A percentile compares a stretch with the other conserved stretches of the same genome.
Evolutionary conservation across 2,113 vertebrate species (phyloP).

Genomic region (Pedetes capensis): DNA sequence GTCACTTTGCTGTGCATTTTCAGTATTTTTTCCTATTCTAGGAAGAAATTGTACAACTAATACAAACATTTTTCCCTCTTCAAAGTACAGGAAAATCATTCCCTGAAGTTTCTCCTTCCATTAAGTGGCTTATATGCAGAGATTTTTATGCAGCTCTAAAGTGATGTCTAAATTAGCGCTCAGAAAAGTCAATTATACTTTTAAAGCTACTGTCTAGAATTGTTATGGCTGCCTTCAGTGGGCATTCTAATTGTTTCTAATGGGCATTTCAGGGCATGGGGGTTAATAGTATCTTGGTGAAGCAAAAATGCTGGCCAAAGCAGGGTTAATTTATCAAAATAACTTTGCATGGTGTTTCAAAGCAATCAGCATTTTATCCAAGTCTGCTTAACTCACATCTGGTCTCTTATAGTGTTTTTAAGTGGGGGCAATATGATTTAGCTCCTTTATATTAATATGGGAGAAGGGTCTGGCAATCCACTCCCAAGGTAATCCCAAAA

Average conservation of each 20-base stretch:
- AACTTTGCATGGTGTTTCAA: slow-evolving; percentile 68
- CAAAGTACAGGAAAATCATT: slow-evolving; percentile 77
- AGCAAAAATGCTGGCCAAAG: slow-evolving; percentile 76
- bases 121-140: slow-evolving; percentile 77
- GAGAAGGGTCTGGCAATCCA: no score
- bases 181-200: slow-evolving; percentile 84
- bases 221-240: slow-evolving; percentile 77
- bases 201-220: slow-evolving; percentile 81
- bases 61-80: slow-evolving; percentile 70
- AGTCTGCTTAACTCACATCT: slow-evolving; percentile 43
- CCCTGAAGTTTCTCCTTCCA: slow-evolving; percentile 78
- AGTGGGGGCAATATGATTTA: slow-evolving; percentile 34
- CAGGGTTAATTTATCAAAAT: slow-evolving; percentile 82
- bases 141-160: slow-evolving; percentile 77
- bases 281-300: slow-evolving; percentile 81
- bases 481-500: no score
- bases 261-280: slow-evolving; percentile 75
- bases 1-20: slow-evolving; percentile 59
- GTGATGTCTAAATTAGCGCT: slow-evolving; percentile 77
- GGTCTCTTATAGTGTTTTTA: neutral
- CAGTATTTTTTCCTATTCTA: slow-evolving; percentile 54
- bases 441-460: slow-evolving; percentile 57
- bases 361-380: slow-evolving; percentile 44
- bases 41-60: slow-evolving; percentile 74
- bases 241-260: slow-evolving; percentile 81